Evolutionary conservation across 2,113 vertebrate genomes (phyloP), one percentile per base, ranked within the genome.

Genomic region (Ageneiosus marmoratus): DNA sequence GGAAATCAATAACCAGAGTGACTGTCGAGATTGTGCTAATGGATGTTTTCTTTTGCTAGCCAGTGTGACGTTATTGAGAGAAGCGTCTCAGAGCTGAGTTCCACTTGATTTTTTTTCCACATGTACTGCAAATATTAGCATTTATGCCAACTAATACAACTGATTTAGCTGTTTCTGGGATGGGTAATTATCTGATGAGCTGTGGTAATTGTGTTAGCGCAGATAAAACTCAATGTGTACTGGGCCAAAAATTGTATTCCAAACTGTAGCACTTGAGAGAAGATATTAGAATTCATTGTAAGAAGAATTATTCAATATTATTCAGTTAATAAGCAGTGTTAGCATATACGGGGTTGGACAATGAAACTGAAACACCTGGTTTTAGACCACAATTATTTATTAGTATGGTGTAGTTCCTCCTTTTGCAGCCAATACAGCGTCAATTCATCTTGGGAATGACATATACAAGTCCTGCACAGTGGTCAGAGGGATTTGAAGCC

Each of bases 1-100:
- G 86, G 58, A 82, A 87, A 80, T 92, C 92, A 92, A 93, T 91
- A 92, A 93, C 83, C 76, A 83, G 11, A 87, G 73, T 88, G 80
- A 86, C 86, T 88, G 32, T 75, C 82, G 83, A 86, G 77, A 90
- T 92, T 90, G 85, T 87, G 88, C 90, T 87, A 86, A 90, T 88
- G 83, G 63, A 74, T 83, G 79, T 27, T 80, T 75, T 78, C 81
- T 81, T 77, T 65, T 73, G 60, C 79, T 55, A 58, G 51, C 53
- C 62, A 80, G 24, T 13, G 51, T 50, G 32, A 5, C 29, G 16
- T 50, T 62, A 77, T 8, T 60, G 63, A 55, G 16, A 58, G 37
- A 29, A 81, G 69, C 37, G 13, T 20, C 50, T 58, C 2, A 10
- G 12, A 15, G 29, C 27, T 32, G 55, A 58, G 8, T 15, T n/a